These are phyloP conservation scores for Apodemus agrarius DNA, from an alignment of 2,797 vertebrate species.

Conservation along the genomic window DNA sequence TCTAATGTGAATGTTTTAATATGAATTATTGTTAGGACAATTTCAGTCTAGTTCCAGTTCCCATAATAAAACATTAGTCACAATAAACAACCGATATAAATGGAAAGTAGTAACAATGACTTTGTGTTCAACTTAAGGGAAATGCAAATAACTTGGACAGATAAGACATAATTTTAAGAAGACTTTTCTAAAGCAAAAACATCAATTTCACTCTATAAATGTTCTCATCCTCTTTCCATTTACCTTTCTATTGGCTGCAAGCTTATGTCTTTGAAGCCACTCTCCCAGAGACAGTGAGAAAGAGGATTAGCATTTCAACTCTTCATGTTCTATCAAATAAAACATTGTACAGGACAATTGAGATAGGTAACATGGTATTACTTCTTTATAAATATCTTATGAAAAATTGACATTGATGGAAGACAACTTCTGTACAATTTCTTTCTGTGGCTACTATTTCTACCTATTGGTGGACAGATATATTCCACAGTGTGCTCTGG, in stretches of 20 bases:
- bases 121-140: constrained; percentile 15
- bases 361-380: background rate
- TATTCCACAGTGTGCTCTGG: background rate
- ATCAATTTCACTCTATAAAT: background rate
- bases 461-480: background rate
- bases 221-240: background rate
- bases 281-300: background rate
- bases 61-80: background rate
- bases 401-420: background rate
- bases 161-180: constrained; percentile 1
- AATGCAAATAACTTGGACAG: background rate
- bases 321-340: background rate
- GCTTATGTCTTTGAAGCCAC: background rate
- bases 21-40: constrained; percentile 26
- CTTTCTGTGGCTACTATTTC: background rate
- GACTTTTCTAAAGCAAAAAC: background rate
- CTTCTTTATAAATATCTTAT: background rate
- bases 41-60: constrained; percentile 13
- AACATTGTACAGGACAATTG: background rate
- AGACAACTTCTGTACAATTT: background rate
- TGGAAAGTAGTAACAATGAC: background rate
- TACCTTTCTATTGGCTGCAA: background rate
- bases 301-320: background rate
- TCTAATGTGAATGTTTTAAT: background rate
- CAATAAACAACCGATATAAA: constrained; percentile 27